Base-by-base conservation (phyloP, 2,113 vertebrate species). In the Elanoides forficatus region DNA sequence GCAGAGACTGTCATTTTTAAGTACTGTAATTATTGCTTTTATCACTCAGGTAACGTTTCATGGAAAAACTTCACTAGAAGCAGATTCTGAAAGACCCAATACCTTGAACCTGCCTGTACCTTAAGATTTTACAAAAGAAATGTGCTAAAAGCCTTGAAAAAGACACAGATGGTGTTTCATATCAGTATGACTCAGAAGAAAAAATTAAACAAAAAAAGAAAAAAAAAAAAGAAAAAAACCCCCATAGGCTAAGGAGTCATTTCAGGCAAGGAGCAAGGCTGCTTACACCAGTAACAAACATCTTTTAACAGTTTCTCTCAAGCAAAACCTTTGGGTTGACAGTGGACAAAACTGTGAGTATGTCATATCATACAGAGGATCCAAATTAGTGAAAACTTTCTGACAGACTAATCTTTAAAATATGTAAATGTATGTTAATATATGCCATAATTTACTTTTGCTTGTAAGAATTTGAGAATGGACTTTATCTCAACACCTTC, bases 1-100 rank as follows among this genome's bases (percentile, higher is more conserved):
- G 52, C 56, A 97, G 21, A 73, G 84, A 75, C 81, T 94, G 65
- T 94, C 67, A 95, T 95, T 97, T 98, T 94, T 42, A 94, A 96
- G 79, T 90, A 92, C 62, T 83, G 36, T 96, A 97, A 97, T 97
- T 97, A 97, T 71, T 93, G 92, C 87, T 97, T 96, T 67, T 88
- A 80, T 52, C n/a, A 67, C 88, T 88, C 43, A 92, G 67, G 36
- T 48, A 89, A 86, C 3, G 8, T 72, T 95, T 88, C 74, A 90
- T 19, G 12, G 11, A 81, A 97, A 96, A 79, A 72, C 80, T 88
- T 89, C 34, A 59, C 55, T 84, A 90, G 80, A 90, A 91, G 43
- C 32, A 90, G 60, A 68, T 43, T 90, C 67, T 92, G 68, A 86
- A 86, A 67, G 45, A 86, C 15, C 38, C 11, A 67, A 93, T 55